Evolutionary conservation across 2,113 vertebrate genomes (phyloP).

Genomic region (Hemiscyllium ocellatum): DNA sequence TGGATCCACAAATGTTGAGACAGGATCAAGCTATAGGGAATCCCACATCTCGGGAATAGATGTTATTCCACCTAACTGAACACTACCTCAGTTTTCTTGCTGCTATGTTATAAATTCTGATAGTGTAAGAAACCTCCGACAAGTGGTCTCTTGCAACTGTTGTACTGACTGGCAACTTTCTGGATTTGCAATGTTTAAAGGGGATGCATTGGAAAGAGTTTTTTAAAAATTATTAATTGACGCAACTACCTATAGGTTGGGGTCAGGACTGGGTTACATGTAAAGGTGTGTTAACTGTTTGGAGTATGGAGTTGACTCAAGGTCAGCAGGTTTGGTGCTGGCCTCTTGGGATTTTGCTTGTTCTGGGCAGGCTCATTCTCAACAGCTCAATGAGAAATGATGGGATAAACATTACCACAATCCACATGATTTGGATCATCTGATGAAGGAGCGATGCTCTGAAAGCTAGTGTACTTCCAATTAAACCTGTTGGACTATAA

Average conservation of each 20-base stretch:
- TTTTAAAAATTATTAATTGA: not conserved
- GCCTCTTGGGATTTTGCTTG: not conserved
- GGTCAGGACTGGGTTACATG: not conserved
- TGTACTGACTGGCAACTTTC: not conserved
- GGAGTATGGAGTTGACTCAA: not conserved
- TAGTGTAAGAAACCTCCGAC: not conserved
- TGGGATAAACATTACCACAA: not conserved
- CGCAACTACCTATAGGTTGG: not conserved
- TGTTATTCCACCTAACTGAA: not conserved
- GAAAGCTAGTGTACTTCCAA: too few relatives aligned
- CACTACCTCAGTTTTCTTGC: not conserved
- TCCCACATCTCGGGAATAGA: not conserved
- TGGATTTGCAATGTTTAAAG: not conserved
- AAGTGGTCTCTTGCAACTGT: not conserved
- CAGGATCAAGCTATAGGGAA: not conserved
- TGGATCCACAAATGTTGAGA: not conserved
- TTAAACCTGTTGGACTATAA: too few relatives aligned
- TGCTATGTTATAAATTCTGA: not conserved
- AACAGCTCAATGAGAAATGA: not conserved
- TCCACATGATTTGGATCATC: not conserved
- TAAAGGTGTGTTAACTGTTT: not conserved
- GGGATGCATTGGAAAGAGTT: not conserved
- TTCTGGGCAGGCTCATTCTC: not conserved
- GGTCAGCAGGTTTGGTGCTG: not conserved
- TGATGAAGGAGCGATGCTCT: too few relatives aligned